A percentile compares a stretch with the other conserved stretches of the same genome.
These are phyloP conservation scores for Parambassis ranga DNA, from an alignment of 2,797 vertebrate genomes.

Conservation along the genomic window DNA sequence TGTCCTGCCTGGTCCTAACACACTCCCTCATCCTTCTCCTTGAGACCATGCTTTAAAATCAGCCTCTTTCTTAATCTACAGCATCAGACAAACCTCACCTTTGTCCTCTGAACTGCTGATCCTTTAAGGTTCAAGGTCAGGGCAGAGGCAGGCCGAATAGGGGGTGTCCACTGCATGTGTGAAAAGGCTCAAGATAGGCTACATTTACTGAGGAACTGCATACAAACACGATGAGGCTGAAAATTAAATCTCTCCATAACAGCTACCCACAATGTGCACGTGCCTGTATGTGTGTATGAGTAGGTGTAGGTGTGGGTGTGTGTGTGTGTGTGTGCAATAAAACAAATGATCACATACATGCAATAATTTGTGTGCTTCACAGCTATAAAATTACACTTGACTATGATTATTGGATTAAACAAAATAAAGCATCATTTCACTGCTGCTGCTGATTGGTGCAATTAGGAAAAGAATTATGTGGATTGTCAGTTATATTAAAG, in stretches of 20 bases:
- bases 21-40: not conserved
- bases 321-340: constrained; percentile 1
- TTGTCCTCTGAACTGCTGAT: constrained; percentile 30
- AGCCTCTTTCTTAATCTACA: constrained; percentile 27
- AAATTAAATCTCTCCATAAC: constrained; percentile 20
- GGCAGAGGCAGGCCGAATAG: constrained; percentile 12
- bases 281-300: too few species aligned
- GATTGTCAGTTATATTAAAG: constrained; percentile 61
- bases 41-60: constrained; percentile 25
- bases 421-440: constrained; percentile 53
- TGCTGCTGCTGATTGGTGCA: constrained; percentile 46
- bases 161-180: not conserved
- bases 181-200: not conserved
- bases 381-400: constrained; percentile 69
- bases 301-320: too few species aligned
- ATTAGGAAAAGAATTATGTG: constrained; percentile 61
- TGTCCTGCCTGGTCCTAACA: not conserved
- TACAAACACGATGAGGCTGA: not conserved
- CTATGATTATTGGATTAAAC: constrained; percentile 61
- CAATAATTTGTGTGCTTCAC: constrained; percentile 55
- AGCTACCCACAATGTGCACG: not conserved
- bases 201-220: constrained; percentile 10
- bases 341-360: constrained; percentile 1
- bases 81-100: constrained; percentile 36
- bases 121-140: constrained; percentile 66